A percentile compares a stretch with the other conserved stretches of the same genome.
Conservation (phyloP, 2,797 vertebrate genomes). For the Anguilla marmorata region DNA sequence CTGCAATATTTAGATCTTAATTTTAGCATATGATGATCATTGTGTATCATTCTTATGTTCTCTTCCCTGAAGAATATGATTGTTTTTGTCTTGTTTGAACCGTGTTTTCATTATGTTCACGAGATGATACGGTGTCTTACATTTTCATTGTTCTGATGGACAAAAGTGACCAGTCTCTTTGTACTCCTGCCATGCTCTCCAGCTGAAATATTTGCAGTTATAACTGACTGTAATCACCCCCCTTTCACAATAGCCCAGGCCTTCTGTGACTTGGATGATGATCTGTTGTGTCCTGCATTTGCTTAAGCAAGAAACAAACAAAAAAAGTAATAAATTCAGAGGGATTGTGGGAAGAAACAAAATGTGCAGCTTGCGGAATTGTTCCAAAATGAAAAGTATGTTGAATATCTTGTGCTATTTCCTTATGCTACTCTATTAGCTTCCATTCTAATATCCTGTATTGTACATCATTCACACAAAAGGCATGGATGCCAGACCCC, state of each 20-base stretch:
- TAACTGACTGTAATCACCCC: background rate
- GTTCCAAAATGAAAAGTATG: background rate
- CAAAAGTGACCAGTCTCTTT: background rate
- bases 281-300: background rate
- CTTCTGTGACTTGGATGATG: background rate
- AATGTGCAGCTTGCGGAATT: background rate
- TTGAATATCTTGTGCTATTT: background rate
- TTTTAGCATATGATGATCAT: background rate
- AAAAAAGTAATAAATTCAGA: background rate
- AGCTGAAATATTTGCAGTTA: conserved; percentile 7
- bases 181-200: conserved; percentile 10
- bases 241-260: background rate
- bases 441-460: background rate
- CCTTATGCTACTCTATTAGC: background rate
- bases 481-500: background rate
- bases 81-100: background rate
- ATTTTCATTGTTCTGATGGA: background rate
- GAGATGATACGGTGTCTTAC: background rate
- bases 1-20: background rate
- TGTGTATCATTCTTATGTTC: background rate
- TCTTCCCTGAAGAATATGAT: background rate
- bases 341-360: background rate
- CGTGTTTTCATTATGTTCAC: background rate
- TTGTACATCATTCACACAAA: background rate
- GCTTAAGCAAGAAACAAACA: background rate